These are phyloP conservation scores for Poecilia latipinna DNA, from an alignment of 2,113 vertebrate genomes.

Conservation along the genomic window DNA sequence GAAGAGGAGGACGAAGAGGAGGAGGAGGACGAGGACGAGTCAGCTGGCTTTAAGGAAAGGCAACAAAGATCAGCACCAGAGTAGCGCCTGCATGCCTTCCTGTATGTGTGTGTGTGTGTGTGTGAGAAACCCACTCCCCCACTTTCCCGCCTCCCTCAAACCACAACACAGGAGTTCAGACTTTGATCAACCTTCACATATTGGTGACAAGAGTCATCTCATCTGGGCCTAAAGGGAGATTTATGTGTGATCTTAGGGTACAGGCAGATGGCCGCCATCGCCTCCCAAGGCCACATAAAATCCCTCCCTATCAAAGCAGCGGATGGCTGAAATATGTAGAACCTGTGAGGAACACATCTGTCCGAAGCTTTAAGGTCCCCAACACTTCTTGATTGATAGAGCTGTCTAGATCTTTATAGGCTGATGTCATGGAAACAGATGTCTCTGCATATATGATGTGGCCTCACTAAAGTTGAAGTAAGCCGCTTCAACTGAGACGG, in stretches of 20 bases:
- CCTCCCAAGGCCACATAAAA: constrained; percentile 17
- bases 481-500: constrained; percentile 12
- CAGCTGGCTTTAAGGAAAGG: constrained; percentile 99
- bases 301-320: constrained; percentile 7
- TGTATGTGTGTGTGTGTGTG: constrained; percentile 11
- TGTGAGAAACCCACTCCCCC: neutral
- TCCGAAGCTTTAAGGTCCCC: constrained; percentile 13
- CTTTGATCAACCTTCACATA: constrained; percentile 26
- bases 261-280: neutral
- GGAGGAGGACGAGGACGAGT: constrained; percentile 85
- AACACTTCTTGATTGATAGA: constrained; percentile 30
- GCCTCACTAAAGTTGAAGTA: no score
- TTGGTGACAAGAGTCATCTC: constrained; percentile 20
- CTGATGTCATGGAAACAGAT: constrained; percentile 5
- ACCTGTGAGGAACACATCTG: constrained; percentile 14
- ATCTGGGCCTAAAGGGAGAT: constrained; percentile 24
- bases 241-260: constrained; percentile 14
- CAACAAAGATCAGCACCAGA: constrained; percentile 94
- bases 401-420: constrained; percentile 7
- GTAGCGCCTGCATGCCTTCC: constrained; percentile 42
- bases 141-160: neutral
- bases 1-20: constrained; percentile 83
- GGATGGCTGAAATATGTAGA: constrained; percentile 28
- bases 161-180: constrained; percentile 12
- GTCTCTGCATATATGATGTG: constrained; percentile 21